A percentile compares a stretch with the other conserved stretches of the same genome.
phyloP scores from a whole-genome alignment of 2,888 invertebrate species.

The Pseudococcus jackbeardsleyi region DNA sequence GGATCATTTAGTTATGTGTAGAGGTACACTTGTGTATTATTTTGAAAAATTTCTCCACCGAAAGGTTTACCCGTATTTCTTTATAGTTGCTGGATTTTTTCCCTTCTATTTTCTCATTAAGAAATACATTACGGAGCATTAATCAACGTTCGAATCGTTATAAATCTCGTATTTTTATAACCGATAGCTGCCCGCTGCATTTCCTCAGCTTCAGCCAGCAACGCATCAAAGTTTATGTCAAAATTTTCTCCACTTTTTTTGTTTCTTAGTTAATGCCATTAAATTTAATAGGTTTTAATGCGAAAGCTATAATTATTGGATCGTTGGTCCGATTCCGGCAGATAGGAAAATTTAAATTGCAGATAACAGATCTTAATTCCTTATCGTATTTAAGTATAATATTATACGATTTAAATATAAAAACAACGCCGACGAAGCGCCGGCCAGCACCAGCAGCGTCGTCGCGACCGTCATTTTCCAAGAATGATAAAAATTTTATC shows the following conservation, averaged over 20 bases:
- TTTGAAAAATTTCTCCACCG: slow-evolving; percentile 8
- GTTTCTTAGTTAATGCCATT: background rate
- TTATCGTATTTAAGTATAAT: background rate
- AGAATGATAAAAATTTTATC: slow-evolving; percentile 37
- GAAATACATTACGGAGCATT: slow-evolving; percentile 62
- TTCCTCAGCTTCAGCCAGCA: background rate
- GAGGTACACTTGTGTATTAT: background rate
- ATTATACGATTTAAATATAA: no score
- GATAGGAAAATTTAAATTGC: background rate
- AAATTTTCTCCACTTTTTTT: slow-evolving; percentile 17
- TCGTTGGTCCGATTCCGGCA: background rate
- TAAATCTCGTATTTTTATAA: slow-evolving; percentile 35
- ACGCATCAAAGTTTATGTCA: slow-evolving; percentile 18
- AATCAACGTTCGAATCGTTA: slow-evolving; percentile 58
- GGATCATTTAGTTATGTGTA: slow-evolving; percentile 30
- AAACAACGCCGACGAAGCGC: no score
- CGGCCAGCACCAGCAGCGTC: background rate
- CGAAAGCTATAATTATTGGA: slow-evolving; percentile 53
- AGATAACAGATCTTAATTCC: background rate
- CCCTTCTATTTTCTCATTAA: slow-evolving; percentile 60
- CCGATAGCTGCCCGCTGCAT: background rate
- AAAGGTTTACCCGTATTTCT: slow-evolving; percentile 15
- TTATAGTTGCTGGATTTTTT: background rate
- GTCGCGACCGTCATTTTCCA: background rate
- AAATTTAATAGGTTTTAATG: slow-evolving; percentile 43